Percentiles rank a stretch among this genome's conserved stretches.
These are phyloP conservation scores for Clarias macrocephalus DNA, from an alignment of 2,113 vertebrate genomes.

Conservation along the genomic window DNA sequence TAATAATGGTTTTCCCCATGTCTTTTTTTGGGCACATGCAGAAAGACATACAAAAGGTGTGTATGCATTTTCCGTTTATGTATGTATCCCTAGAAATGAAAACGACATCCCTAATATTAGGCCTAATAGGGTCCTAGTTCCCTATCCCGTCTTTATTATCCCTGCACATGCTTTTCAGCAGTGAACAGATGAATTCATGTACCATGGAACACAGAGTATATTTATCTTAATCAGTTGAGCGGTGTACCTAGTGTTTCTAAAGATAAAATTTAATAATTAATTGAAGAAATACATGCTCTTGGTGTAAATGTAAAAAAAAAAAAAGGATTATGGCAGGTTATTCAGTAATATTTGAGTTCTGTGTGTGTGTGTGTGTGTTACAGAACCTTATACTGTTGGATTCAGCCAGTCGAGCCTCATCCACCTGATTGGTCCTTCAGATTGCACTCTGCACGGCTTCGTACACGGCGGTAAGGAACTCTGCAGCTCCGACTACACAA, in stretches of 20 bases:
- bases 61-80: slow-evolving; percentile 14
- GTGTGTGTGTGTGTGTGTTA: slow-evolving; percentile 37
- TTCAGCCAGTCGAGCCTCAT: slow-evolving; percentile 96
- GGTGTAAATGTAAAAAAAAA: neutral
- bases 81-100: neutral
- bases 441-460: slow-evolving; percentile 88
- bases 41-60: slow-evolving; percentile 78
- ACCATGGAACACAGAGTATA: neutral
- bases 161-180: neutral
- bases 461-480: slow-evolving; percentile 86
- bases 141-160: neutral
- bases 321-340: neutral
- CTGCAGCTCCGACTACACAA: neutral
- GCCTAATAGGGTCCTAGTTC: neutral
- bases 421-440: slow-evolving; percentile 89
- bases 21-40: slow-evolving; percentile 58
- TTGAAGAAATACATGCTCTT: neutral
- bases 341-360: neutral
- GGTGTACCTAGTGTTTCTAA: neutral
- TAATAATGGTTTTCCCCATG: slow-evolving; percentile 21
- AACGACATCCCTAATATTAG: neutral
- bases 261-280: neutral
- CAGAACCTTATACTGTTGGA: slow-evolving; percentile 85
- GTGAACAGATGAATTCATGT: neutral
- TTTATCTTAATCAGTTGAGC: neutral